Evolutionary conservation across 2,888 invertebrate species (phyloP), one percentile per base, ranked within the genome.

Genomic region (Sesia apiformis): DNA sequence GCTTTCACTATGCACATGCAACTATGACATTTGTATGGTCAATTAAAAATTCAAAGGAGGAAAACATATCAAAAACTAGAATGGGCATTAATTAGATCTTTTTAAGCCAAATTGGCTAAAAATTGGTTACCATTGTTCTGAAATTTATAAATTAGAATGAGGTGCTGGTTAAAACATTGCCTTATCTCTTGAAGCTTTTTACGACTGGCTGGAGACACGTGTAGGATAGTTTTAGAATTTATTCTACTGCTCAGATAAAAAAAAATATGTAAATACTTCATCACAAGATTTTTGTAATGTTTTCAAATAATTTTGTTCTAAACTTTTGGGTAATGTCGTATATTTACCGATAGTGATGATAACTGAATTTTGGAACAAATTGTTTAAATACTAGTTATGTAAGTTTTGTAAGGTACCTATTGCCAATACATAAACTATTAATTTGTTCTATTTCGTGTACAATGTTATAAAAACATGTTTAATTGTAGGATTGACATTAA

Each of bases 221-320:
- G 5, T 3, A 46, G 23, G 46, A 8, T 50, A 50, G 38, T 38
- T 38, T 38, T 50, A 38, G 50, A 23, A 23, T 8, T 38, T 7
- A 50, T 5, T 23, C 23, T 50, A 23, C 23, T 46, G 50, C 50
- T 50, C 50, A 38, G 23, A 23, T 50, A 23, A 5, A 46, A 8
- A 8, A 46, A 39, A 23, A 38, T 50, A 70, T 85, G 82, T 85
- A 84, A 75, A 84, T 84, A 84, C 69, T 70, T 76, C 81, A 85
- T 84, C 84, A 86, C 84, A 82, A 69, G 63, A 67, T 69, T 70
- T 58, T 51, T 41, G 46, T 46, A 46, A 46, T 23, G 23, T 23
- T 23, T 23, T 23, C 23, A 23, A 23, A 23, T 23, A 23, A 23
- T 23, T 23, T 23, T 23, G 23, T 23, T 23, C 1, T 23, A 23